A percentile compares a stretch with the other conserved stretches of the same genome.
These are phyloP conservation scores for Pteronotus mesoamericanus DNA, from an alignment of 2,797 vertebrate species.

Conservation along the genomic window DNA sequence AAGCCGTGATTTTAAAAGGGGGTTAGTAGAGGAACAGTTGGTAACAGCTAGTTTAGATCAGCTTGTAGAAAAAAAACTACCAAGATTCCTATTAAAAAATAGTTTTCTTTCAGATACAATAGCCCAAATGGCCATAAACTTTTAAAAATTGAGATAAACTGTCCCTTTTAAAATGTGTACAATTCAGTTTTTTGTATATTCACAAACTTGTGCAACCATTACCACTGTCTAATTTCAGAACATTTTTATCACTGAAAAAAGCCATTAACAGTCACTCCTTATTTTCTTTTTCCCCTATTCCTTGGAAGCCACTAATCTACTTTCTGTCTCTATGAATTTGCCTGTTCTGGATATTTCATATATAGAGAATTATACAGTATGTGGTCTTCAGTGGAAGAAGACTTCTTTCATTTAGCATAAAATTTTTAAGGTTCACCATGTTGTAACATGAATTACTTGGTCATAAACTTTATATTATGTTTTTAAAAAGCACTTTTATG, in stretches of 20 bases:
- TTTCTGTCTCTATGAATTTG: not conserved
- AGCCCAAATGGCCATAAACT: not conserved
- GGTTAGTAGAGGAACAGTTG: not conserved
- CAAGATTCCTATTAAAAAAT: not conserved
- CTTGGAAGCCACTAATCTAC: not conserved
- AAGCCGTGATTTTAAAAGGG: not conserved
- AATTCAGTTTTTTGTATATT: not conserved
- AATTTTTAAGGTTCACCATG: not conserved
- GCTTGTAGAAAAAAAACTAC: not conserved
- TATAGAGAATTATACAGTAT: not conserved
- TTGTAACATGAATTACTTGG: not conserved
- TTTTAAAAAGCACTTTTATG: not conserved
- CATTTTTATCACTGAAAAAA: not conserved
- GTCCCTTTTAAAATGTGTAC: not conserved
- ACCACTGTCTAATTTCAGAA: not conserved
- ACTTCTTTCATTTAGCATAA: not conserved
- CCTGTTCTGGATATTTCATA: conserved; percentile 1
- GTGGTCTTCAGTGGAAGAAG: not conserved
- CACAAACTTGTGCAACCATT: not conserved
- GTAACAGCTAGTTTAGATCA: not conserved
- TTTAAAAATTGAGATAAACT: conserved; percentile 41
- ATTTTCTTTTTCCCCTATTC: not conserved
- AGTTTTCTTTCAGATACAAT: conserved; percentile 18
- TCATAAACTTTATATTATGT: not conserved
- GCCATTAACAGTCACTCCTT: not conserved